A percentile compares a stretch with the other conserved stretches of the same genome.
These are phyloP conservation scores for Zapornia atra DNA, from an alignment of 2,113 vertebrate species.

Conservation along the genomic window DNA sequence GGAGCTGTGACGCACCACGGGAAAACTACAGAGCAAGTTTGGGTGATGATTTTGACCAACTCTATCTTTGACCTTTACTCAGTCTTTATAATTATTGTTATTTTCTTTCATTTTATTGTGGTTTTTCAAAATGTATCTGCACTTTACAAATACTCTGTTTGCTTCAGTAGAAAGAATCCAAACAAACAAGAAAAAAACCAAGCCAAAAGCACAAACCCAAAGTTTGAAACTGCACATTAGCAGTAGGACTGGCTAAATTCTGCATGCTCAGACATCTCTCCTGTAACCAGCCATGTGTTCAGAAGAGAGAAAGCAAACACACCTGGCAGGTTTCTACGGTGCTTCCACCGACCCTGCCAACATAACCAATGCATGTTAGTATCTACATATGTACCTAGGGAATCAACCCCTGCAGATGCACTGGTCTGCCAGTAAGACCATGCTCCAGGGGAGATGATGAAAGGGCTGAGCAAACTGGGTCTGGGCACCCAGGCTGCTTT, in stretches of 20 bases:
- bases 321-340: neutral
- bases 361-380: neutral
- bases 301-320: neutral
- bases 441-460: fast-evolving
- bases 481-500: neutral
- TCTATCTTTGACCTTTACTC: constrained; percentile 35
- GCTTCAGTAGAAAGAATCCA: constrained; percentile 20
- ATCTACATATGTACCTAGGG: neutral
- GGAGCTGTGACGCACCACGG: neutral
- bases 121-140: constrained; percentile 39
- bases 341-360: neutral
- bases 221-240: constrained; percentile 34
- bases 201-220: constrained; percentile 1
- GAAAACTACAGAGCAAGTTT: constrained; percentile 35
- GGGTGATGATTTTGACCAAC: neutral
- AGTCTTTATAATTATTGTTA: constrained; percentile 62
- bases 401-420: neutral
- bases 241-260: neutral
- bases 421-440: fast-evolving
- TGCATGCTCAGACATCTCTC: neutral
- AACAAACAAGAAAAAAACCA: constrained; percentile 37
- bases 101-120: constrained; percentile 57
- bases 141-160: constrained; percentile 1
- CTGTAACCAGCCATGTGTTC: neutral
- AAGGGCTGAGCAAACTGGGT: neutral